A percentile compares a stretch with the other conserved stretches of the same genome.
phyloP scores from a whole-genome alignment of 92 coral and sea anemone genomes.

The Parazoanthus swiftii region DNA sequence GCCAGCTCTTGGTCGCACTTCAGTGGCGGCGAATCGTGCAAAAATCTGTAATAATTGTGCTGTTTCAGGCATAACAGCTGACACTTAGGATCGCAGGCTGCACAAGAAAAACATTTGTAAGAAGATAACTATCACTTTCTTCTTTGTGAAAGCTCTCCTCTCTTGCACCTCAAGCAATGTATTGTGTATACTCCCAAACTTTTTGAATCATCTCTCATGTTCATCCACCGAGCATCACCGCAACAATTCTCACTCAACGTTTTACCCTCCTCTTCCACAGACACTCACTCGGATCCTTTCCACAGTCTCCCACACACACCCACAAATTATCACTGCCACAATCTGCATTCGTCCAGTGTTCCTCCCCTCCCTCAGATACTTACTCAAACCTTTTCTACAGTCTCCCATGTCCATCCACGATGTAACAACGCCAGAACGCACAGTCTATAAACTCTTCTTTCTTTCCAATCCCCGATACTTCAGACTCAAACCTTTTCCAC shows the following conservation, averaged over 20 bases:
- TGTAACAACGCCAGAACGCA: not conserved
- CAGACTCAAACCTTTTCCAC: too few species aligned
- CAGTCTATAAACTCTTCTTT: too few species aligned
- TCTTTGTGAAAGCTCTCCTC: not conserved
- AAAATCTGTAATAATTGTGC: conserved; percentile 61
- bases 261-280: not conserved
- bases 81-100: conserved; percentile 64
- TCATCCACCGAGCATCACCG: not conserved
- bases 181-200: not conserved
- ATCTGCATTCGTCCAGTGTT: too few species aligned
- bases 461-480: too few species aligned
- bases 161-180: too few species aligned
- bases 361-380: not conserved
- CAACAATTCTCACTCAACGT: not conserved
- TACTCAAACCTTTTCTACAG: not conserved
- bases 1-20: conserved; percentile 55
- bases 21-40: conserved; percentile 57
- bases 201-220: not conserved
- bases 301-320: not conserved
- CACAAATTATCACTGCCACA: too few species aligned
- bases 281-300: not conserved
- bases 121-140: not conserved
- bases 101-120: not conserved
- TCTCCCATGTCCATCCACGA: not conserved
- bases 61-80: conserved; percentile 53